Evolutionary conservation across 2,888 invertebrate species (phyloP), one percentile per base, ranked within the genome.

Genomic region (Andrena praecox): DNA sequence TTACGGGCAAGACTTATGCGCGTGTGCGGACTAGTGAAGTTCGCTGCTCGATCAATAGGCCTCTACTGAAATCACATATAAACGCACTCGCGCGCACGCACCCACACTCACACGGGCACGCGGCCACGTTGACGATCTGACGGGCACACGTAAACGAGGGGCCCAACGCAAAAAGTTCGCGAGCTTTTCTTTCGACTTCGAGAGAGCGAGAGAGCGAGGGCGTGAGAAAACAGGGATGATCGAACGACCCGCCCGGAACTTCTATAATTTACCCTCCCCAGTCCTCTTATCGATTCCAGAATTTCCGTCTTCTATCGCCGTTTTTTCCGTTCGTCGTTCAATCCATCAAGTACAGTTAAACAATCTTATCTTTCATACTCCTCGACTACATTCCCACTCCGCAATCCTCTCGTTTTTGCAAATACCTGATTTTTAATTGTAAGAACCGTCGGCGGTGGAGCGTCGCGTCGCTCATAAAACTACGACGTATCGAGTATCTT

Each of bases 1-100:
- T 94, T 93, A 92, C 92, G 93, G 89, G 89, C 91, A 92, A 42
- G 93, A 93, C 93, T 92, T 93, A 93, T 93, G 93, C 93, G 93
- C 93, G 93, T 93, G 93, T 93, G 92, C 91, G 90, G 87, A 85
- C 90, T 90, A 89, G 90, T 86, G 87, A 91, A 91, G 89, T 89
- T 87, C 86, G 87, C 89, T 69, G 84, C 89, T 87, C 89, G 93
- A 93, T 93, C 93, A 93, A 93, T 93, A 93, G 93, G 93, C 93
- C 93, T 93, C 92, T 89, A 90, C 92, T 92, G 89, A 93, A 93
- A 93, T 92, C 91, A 86, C 87, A 85, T 87, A 80, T 88, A 87
- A 88, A 88, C 87, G 86, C 85, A 85, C 78, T 73, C 78, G 54
- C 62, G 64, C 76, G 69, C 83, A 64, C 87, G 73, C 81, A 77